Evolutionary conservation across 2,113 vertebrate genomes (phyloP).

Genomic region (Anser brachyrhynchus): DNA sequence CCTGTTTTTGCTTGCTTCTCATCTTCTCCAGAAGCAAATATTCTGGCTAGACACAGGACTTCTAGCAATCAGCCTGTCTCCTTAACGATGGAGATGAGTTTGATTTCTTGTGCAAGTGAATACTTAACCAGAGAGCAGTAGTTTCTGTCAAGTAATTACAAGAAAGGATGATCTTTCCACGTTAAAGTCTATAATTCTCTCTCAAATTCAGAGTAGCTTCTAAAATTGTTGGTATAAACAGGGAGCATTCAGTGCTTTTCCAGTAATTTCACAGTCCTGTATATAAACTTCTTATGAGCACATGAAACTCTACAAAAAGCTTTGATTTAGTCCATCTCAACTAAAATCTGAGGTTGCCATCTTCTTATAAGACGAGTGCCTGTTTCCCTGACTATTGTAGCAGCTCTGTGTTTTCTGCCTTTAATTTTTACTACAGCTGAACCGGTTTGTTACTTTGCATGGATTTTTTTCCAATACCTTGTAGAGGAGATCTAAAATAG

Average conservation of each 20-base stretch:
- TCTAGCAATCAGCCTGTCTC: background rate
- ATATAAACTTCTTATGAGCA: background rate
- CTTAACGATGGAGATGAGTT: background rate
- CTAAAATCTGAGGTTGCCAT: background rate
- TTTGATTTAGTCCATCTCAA: background rate
- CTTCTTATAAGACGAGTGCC: background rate
- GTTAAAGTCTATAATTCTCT: background rate
- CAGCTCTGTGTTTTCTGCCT: background rate
- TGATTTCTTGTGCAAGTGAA: background rate
- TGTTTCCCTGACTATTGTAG: background rate
- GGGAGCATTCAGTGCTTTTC: background rate
- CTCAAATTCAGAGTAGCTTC: background rate
- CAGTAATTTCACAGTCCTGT: background rate
- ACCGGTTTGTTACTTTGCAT: background rate
- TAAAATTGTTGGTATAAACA: background rate
- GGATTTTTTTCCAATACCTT: background rate
- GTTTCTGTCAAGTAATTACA: background rate
- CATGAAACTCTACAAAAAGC: background rate
- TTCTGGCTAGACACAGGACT: background rate
- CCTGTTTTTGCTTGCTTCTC: background rate
- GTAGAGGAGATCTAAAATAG: background rate
- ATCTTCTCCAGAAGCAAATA: background rate
- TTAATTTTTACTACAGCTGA: background rate
- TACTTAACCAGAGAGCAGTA: background rate
- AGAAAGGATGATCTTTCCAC: background rate